Evolutionary conservation across 2,797 vertebrate species (phyloP).

Genomic region (Notolabrus celidotus): DNA sequence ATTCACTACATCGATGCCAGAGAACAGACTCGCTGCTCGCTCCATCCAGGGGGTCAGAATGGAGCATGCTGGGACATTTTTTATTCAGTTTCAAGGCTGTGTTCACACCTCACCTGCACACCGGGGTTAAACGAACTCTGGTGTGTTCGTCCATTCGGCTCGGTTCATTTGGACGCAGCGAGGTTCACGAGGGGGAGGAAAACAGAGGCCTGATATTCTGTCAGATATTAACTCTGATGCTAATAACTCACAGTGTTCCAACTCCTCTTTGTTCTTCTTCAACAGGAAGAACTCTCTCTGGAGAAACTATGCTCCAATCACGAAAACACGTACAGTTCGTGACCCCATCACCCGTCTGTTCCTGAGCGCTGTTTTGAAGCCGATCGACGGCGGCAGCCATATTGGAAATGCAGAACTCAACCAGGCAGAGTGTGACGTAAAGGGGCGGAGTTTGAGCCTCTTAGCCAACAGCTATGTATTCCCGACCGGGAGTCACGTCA

Average conservation of each 20-base stretch:
- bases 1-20: conserved; percentile 60
- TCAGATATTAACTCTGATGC: background rate
- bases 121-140: conserved; percentile 23
- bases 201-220: background rate
- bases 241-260: background rate
- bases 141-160: conserved; percentile 53
- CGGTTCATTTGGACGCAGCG: conserved; percentile 23
- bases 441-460: no score
- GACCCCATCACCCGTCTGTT: no score
- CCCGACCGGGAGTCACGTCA: no score
- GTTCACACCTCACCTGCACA: conserved; percentile 20
- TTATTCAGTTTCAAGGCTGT: conserved; percentile 36
- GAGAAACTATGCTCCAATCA: no score
- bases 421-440: no score
- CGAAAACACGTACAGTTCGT: no score
- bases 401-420: no score
- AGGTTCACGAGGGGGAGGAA: background rate
- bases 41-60: conserved; percentile 42
- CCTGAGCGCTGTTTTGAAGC: no score
- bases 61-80: conserved; percentile 70
- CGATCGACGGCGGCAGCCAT: no score
- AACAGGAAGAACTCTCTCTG: no score
- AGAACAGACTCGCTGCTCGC: conserved; percentile 30
- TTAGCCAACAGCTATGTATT: no score
- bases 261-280: background rate